Conservation (phyloP, 37 sponge, comb jelly and placozoan species). For the Agelas oroides region DNA sequence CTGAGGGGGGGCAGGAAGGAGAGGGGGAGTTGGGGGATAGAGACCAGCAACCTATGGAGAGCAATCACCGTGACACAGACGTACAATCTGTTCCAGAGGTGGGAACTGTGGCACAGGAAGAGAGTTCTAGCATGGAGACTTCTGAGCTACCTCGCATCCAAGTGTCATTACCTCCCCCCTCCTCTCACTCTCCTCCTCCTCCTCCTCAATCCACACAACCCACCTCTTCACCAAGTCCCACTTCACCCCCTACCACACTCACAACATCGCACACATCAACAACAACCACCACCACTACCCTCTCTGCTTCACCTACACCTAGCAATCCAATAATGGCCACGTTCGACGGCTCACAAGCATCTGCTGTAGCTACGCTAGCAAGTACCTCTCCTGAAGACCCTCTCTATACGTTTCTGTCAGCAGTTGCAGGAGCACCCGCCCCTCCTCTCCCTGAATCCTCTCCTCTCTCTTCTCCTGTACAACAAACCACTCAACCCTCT, state of each 20-base stretch:
- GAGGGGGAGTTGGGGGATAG: not conserved
- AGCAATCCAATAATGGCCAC: slow-evolving; percentile 6
- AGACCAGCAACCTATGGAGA: no score
- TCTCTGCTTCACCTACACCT: not conserved
- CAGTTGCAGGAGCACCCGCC: slow-evolving; percentile 74
- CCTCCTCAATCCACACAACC: not conserved
- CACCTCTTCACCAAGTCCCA: not conserved
- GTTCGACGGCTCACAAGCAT: slow-evolving; percentile 78
- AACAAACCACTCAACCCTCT: not conserved
- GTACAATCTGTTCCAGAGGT: no score
- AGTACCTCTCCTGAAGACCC: slow-evolving; percentile 65
- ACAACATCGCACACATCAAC: not conserved
- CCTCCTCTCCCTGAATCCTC: slow-evolving; percentile 57
- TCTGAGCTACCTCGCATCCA: not conserved
- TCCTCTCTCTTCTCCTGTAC: not conserved
- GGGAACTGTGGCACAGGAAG: no score
- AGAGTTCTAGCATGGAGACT: not conserved
- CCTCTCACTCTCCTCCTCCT: not conserved
- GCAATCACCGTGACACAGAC: no score
- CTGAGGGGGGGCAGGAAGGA: not conserved
- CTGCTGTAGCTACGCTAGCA: slow-evolving; percentile 64
- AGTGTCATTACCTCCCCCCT: not conserved
- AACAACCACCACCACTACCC: not conserved
- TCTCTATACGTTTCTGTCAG: slow-evolving; percentile 84
- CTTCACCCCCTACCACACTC: not conserved